Evolutionary conservation across 2,797 vertebrate species (phyloP), one percentile per base, ranked within the genome.

Genomic region (Pseudomugil tenellus): DNA sequence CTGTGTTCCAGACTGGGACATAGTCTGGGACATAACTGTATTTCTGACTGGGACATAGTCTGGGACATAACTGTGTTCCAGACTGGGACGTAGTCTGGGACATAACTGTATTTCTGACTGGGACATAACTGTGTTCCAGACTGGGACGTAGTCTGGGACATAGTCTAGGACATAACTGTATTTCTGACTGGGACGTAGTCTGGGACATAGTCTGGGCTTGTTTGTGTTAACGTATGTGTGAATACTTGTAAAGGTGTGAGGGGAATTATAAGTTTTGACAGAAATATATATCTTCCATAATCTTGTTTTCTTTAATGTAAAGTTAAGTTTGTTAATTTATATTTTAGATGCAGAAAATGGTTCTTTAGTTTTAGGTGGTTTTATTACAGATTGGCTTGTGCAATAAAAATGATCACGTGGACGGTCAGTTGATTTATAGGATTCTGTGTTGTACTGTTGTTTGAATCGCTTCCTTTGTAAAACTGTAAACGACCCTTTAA

Each of bases 391-490:
- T 92, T 94, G 84, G 94, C 88, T 93, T 94, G 96, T 98, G 97
- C 97, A 98, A 98, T 98, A 97, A 85, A 92, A 91, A 72, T 76
- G 73, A 92, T 87, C 72, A 81, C 28, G 58, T 91, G 81, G 80
- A 90, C 89, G 87, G 88, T 91, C 87, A 92, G 85, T 91, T 93
- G 89, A 88, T 92, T 86, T 88, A 17, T 77, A 79, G 58, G 86
- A 87, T 86, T 84, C 34, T 85, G 76, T 87, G 81, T 77, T 43
- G 83, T 89, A 74, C 88, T 76, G 86, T 70, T 41, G 84, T 89
- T 91, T 93, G 79, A 87, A 75, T 92, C 74, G 90, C 91, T 92
- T 94, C 93, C 89, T 93, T 13, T 85, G 81, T 89, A 72, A 90
- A 86, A 79, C 68, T 86, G 74, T 90, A 88, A 83, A 88, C 48